Evolutionary conservation across 2,888 invertebrate genomes (phyloP).

Genomic region (Cetonia aurata): DNA sequence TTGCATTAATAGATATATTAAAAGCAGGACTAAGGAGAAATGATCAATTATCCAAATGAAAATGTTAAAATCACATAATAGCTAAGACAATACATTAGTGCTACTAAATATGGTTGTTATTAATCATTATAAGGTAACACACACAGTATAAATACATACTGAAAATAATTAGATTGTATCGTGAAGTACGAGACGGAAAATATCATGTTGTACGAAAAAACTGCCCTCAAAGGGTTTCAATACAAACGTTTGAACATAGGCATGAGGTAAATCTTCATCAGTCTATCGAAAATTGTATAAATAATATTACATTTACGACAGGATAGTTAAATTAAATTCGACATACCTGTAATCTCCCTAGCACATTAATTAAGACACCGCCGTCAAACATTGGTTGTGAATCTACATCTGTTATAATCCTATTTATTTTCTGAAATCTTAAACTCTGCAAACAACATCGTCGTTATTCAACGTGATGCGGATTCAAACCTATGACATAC

Average conservation of each 20-base stretch:
- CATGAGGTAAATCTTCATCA: conserved; percentile 94
- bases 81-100: not conserved
- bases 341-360: conserved; percentile 94
- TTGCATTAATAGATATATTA: no score
- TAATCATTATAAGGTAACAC: not conserved
- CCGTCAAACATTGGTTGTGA: conserved; percentile 99
- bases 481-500: conserved; percentile 35
- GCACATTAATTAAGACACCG: conserved; percentile 94
- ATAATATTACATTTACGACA: conserved; percentile 4
- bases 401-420: conserved; percentile 93
- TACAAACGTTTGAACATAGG: conserved; percentile 94
- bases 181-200: conserved; percentile 94
- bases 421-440: conserved; percentile 92
- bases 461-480: conserved; percentile 37
- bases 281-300: conserved; percentile 73
- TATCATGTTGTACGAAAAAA: conserved; percentile 95
- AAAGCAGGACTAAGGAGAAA: no score
- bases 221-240: conserved; percentile 89
- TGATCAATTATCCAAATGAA: no score
- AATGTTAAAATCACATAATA: no score
- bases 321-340: not conserved
- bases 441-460: conserved; percentile 77
- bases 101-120: not conserved
- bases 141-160: conserved; percentile 54
- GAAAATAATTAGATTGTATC: conserved; percentile 73